Conservation (phyloP, 2,113 vertebrate genomes). For the Climacteris rufus region DNA sequence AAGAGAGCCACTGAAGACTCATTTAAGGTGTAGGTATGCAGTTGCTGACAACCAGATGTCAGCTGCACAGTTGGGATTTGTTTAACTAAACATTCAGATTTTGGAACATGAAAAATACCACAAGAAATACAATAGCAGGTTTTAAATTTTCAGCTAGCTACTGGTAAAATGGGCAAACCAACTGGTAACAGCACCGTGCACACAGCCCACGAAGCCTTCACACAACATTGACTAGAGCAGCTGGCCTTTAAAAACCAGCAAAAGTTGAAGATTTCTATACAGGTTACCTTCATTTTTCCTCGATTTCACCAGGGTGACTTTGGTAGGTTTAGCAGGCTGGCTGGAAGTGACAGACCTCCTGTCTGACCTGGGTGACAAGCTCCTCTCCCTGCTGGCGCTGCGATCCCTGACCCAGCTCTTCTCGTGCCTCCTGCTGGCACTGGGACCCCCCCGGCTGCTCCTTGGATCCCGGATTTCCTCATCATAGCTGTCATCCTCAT, state of each 20-base stretch:
- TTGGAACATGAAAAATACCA: neutral
- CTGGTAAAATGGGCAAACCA: neutral
- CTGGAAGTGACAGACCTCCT: slow-evolving; percentile 87
- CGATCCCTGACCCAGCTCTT: slow-evolving; percentile 85
- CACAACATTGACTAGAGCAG: neutral
- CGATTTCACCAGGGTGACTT: slow-evolving; percentile 95
- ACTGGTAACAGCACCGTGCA: neutral
- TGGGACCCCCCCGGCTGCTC: slow-evolving; percentile 76
- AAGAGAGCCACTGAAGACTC: neutral
- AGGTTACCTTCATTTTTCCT: slow-evolving; percentile 94
- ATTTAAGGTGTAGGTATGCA: neutral
- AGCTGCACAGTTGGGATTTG: neutral
- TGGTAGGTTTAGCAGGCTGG: slow-evolving; percentile 90
- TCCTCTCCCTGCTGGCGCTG: slow-evolving; percentile 90
- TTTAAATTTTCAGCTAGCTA: neutral
- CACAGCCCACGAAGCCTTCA: neutral
- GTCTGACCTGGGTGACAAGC: slow-evolving; percentile 90
- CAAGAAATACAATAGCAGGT: neutral
- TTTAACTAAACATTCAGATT: neutral
- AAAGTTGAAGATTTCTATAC: neutral
- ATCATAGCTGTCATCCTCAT: slow-evolving; percentile 94
- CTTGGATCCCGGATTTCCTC: slow-evolving; percentile 87
- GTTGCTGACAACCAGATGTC: neutral
- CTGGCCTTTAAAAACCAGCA: neutral
- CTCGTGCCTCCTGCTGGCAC: slow-evolving; percentile 74